A percentile compares a stretch with the other conserved stretches of the same genome.
phyloP scores from a whole-genome alignment of 2,888 invertebrate genomes.

The Willowsia nigromaculata region DNA sequence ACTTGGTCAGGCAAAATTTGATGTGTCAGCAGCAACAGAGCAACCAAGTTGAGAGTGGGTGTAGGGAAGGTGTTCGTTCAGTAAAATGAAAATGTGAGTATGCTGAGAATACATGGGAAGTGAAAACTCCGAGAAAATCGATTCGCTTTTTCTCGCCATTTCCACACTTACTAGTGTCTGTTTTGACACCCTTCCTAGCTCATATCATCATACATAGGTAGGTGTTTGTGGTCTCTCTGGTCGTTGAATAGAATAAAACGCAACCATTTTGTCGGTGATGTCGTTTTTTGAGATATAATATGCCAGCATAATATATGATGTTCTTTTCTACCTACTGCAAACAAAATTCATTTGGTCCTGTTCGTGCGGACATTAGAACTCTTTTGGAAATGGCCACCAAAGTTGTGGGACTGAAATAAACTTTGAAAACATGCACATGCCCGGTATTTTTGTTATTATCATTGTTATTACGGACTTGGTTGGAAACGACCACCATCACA shows the following conservation, averaged over 20 bases:
- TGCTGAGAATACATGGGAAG: neutral
- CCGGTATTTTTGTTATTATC: slow-evolving; percentile 10
- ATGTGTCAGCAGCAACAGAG: slow-evolving; percentile 50
- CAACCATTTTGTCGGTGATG: slow-evolving; percentile 57
- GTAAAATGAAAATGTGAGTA: slow-evolving; percentile 31
- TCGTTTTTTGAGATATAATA: neutral
- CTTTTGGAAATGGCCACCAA: slow-evolving; percentile 55
- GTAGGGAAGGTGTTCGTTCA: slow-evolving; percentile 29
- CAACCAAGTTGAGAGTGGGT: neutral
- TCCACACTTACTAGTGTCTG: slow-evolving; percentile 77
- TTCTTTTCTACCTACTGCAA: neutral
- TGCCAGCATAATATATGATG: slow-evolving; percentile 12
- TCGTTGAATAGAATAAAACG: neutral
- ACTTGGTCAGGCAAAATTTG: slow-evolving; percentile 29
- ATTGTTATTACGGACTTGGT: neutral
- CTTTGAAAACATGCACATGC: slow-evolving; percentile 34
- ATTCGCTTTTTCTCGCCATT: slow-evolving; percentile 76
- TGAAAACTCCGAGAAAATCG: slow-evolving; percentile 76
- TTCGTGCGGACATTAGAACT: slow-evolving; percentile 12
- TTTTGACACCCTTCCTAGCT: slow-evolving; percentile 76
- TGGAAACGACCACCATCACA: slow-evolving; percentile 4
- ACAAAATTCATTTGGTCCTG: neutral
- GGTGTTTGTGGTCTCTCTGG: slow-evolving; percentile 51
- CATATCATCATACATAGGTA: slow-evolving; percentile 50
- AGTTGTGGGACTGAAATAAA: slow-evolving; percentile 37